A percentile compares a stretch with the other conserved stretches of the same genome.
phyloP scores from a whole-genome alignment of 2,797 vertebrate species.

The Phoebastria nigripes region DNA sequence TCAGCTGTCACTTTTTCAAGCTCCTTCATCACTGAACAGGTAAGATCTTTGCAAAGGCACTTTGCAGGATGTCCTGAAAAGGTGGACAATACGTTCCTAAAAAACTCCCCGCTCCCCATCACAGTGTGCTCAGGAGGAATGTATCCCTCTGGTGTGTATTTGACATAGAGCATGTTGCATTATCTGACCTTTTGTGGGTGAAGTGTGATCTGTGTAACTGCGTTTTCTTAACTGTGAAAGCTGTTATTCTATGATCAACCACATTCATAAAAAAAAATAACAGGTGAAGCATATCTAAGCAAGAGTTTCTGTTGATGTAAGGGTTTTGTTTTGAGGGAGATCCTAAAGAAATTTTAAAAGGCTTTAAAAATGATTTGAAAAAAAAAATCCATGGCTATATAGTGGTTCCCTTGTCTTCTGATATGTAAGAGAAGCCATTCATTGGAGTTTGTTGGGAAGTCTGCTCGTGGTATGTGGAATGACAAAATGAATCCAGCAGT shows the following conservation, averaged over 20 bases:
- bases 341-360: neutral
- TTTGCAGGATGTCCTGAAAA: neutral
- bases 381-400: neutral
- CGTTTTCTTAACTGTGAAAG: neutral
- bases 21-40: conserved; percentile 87
- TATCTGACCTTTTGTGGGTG: neutral
- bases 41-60: conserved; percentile 47
- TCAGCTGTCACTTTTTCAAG: conserved; percentile 85
- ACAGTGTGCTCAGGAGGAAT: neutral
- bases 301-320: neutral
- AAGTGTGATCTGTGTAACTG: neutral
- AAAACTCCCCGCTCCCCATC: neutral
- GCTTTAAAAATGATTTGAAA: neutral
- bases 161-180: neutral
- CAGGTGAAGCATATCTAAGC: neutral
- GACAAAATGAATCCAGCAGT: neutral
- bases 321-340: neutral
- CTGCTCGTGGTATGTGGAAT: neutral
- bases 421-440: neutral
- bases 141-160: neutral
- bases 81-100: neutral
- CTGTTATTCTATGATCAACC: neutral
- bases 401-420: neutral
- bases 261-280: neutral
- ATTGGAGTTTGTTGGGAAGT: neutral